Base-by-base conservation (phyloP, 2,797 vertebrate species). In the Linurgus olivaceus region DNA sequence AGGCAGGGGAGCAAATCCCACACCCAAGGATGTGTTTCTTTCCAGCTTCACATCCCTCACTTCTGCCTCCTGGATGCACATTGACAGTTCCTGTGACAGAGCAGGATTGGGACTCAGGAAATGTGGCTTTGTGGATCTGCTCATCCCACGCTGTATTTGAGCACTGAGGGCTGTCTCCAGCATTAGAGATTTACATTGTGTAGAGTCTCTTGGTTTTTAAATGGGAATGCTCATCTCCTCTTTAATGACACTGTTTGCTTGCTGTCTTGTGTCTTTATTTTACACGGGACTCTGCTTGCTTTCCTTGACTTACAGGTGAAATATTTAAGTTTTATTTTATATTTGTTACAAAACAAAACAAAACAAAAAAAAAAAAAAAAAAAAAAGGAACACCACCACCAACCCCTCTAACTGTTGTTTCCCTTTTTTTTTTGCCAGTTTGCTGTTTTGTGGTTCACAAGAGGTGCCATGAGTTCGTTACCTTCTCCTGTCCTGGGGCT, bases 371-470 rank as follows among this genome's bases (percentile, higher is more conserved):
- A 10, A 37, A 37, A 11, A 37, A 37, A 37, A 11, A 42, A 35
- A 11, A 9, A 51, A 35, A 35, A 10, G 8, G 10, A 54, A 8
- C 25, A 5, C 11, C 10, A 18, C 7, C 15, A 44, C 0, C 11
- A 17, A 13, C 11, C 25, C 3, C 61, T 62, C 88, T 98, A 95
- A 97, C 79, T 65, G 19, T 23, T 33, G 7, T 42, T 95, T 92
- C 88, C 73, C 70, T 48, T 90, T 96, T 50, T 94, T 54, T 95
- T 74, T 95, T 74, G n/a, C 73, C 97, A 99, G 99, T 99, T 97
- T 99, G 99, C 98, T 99, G 99, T 97, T 99, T 99, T 94, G 99
- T 99, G 98, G 99, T 99, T 96, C 99, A 99, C 95, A 99, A 99
- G 97, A 98, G 99, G 68, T 99, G 99, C 98, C 99, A 99, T 98